phyloP scores from a whole-genome alignment of 2,888 invertebrate genomes.

The Philereme transversata region DNA sequence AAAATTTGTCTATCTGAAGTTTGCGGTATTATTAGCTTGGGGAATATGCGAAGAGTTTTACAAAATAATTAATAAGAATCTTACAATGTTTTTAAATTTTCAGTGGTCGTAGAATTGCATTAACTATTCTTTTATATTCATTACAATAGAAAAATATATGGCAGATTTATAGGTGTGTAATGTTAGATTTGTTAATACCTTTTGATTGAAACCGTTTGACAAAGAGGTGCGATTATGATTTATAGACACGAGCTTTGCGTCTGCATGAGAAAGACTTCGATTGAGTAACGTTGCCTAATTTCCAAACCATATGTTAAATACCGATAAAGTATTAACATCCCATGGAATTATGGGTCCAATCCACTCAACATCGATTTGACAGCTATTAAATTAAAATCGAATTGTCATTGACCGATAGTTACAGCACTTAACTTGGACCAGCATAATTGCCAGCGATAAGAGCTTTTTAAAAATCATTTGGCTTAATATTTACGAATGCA shows the following conservation, averaged over 20 bases:
- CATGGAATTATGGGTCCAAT: conserved; percentile 43
- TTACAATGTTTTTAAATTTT: too few relatives aligned
- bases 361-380: conserved; percentile 57
- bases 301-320: conserved; percentile 40
- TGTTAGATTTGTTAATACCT: neutral
- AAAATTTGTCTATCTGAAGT: too few relatives aligned
- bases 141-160: too few relatives aligned
- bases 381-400: conserved; percentile 72
- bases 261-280: conserved; percentile 34
- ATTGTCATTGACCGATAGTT: conserved; percentile 62
- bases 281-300: conserved; percentile 38
- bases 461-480: conserved; percentile 67
- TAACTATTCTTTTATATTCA: too few relatives aligned
- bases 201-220: conserved; percentile 8
- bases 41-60: too few relatives aligned
- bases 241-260: conserved; percentile 26
- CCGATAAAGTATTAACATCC: conserved; percentile 47
- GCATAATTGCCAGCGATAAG: conserved; percentile 61
- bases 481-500: conserved; percentile 47
- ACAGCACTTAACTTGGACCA: conserved; percentile 62
- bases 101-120: too few relatives aligned
- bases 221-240: conserved; percentile 26
- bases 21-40: too few relatives aligned
- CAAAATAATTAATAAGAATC: too few relatives aligned
- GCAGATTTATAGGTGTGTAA: too few relatives aligned